phyloP scores from a whole-genome alignment of 2,888 invertebrate species.

The Troglohyphantes excavatus region DNA sequence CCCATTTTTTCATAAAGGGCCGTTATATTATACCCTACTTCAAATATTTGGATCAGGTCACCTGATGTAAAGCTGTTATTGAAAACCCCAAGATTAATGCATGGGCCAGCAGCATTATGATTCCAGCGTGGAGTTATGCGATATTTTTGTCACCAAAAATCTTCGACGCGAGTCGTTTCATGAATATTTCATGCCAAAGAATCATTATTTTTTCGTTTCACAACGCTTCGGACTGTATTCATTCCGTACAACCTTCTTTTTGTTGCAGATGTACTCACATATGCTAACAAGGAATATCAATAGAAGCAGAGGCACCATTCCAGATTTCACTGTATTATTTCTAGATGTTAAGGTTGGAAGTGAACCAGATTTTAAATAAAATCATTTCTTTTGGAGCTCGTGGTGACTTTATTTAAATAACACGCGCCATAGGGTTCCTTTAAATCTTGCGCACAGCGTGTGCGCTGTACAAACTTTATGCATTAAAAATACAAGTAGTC shows the following conservation, averaged over 20 bases:
- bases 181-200: slow-evolving; percentile 58
- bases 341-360: slow-evolving; percentile 36
- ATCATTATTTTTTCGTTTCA: slow-evolving; percentile 68
- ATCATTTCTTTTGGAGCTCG: slow-evolving; percentile 4
- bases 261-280: slow-evolving; percentile 28
- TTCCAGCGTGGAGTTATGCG: slow-evolving; percentile 16
- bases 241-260: slow-evolving; percentile 27
- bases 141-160: slow-evolving; percentile 62
- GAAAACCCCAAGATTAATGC: slow-evolving; percentile 39
- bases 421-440: background rate
- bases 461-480: background rate
- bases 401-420: slow-evolving; percentile 41
- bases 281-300: slow-evolving; percentile 69
- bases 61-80: too few species aligned
- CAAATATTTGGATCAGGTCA: slow-evolving; percentile 17
- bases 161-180: slow-evolving; percentile 61
- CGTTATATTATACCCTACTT: background rate
- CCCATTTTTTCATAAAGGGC: too few species aligned
- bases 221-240: slow-evolving; percentile 22
- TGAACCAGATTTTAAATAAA: slow-evolving; percentile 54
- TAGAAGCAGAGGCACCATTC: slow-evolving; percentile 19
- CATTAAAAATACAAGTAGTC: too few species aligned
- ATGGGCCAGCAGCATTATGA: slow-evolving; percentile 48
- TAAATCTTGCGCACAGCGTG: background rate
- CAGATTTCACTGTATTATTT: slow-evolving; percentile 49